phyloP scores from a whole-genome alignment of 2,888 invertebrate genomes.

The Pterobdella sp. region DNA sequence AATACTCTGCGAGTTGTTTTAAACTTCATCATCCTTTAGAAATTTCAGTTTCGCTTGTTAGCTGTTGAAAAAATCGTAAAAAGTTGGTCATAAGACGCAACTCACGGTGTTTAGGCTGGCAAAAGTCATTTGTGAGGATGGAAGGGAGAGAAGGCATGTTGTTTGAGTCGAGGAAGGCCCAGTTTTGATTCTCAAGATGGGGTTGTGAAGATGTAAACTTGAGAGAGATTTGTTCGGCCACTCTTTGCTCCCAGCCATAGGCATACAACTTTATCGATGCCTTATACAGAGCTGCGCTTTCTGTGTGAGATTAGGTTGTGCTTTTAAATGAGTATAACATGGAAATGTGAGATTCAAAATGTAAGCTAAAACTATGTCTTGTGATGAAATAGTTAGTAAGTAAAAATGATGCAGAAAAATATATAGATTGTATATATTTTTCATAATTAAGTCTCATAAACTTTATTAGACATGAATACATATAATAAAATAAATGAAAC shows the following conservation, averaged over 20 bases:
- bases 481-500: too few species aligned
- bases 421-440: too few species aligned
- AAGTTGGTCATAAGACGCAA: too few species aligned
- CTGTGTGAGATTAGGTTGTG: constrained; percentile 8
- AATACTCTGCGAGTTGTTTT: constrained; percentile 23
- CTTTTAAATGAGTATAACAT: neutral
- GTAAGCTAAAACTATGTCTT: neutral
- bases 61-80: too few species aligned
- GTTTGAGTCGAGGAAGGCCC: constrained; percentile 21
- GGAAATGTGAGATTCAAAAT: neutral
- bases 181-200: constrained; percentile 26
- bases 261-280: constrained; percentile 21
- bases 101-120: constrained; percentile 25
- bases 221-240: constrained; percentile 1
- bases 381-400: neutral
- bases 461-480: too few species aligned
- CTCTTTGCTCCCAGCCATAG: constrained; percentile 5
- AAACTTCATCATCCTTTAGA: too few species aligned
- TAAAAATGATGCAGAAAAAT: too few species aligned
- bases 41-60: too few species aligned
- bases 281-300: neutral
- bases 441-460: too few species aligned
- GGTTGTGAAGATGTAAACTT: constrained; percentile 24
- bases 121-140: constrained; percentile 17
- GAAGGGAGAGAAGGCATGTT: constrained; percentile 1